Conservation (phyloP, 2,113 vertebrate species). For the Datnioides undecimradiatus region DNA sequence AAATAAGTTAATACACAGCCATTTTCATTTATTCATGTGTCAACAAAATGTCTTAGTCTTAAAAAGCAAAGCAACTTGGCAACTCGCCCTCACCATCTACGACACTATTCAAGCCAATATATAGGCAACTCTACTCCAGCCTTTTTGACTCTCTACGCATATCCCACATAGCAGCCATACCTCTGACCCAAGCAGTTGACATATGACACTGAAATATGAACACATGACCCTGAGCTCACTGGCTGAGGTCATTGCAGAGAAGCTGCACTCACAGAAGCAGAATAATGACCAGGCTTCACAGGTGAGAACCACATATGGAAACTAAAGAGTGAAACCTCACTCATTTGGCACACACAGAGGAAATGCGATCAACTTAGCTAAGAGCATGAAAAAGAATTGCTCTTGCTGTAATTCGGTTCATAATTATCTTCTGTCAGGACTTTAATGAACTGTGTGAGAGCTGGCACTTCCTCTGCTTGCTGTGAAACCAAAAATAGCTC, state of each 20-base stretch:
- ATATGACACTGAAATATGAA: conserved; percentile 65
- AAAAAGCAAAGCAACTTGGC: not conserved
- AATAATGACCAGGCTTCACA: conserved; percentile 27
- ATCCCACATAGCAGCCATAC: conserved; percentile 57
- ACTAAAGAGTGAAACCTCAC: not conserved
- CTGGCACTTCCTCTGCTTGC: conserved; percentile 61
- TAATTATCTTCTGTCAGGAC: conserved; percentile 57
- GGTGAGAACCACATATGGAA: not conserved
- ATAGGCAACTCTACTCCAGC: conserved; percentile 6
- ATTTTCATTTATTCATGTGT: not conserved
- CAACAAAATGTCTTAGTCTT: not conserved
- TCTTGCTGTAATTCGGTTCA: conserved; percentile 37
- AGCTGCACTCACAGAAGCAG: conserved; percentile 39
- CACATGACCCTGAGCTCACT: conserved; percentile 54
- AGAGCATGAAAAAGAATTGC: conserved; percentile 1
- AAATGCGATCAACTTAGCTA: conserved; percentile 5
- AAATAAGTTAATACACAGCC: not conserved
- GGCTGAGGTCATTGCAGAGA: conserved; percentile 44
- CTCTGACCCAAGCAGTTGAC: conserved; percentile 69
- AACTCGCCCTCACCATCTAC: conserved; percentile 6
- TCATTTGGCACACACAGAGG: not conserved
- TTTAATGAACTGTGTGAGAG: conserved; percentile 61
- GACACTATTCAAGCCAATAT: conserved; percentile 57
- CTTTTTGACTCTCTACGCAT: conserved; percentile 5
- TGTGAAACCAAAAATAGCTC: conserved; percentile 68